phyloP scores from a whole-genome alignment of 2,888 invertebrate species.

The Teleiodes luculella region DNA sequence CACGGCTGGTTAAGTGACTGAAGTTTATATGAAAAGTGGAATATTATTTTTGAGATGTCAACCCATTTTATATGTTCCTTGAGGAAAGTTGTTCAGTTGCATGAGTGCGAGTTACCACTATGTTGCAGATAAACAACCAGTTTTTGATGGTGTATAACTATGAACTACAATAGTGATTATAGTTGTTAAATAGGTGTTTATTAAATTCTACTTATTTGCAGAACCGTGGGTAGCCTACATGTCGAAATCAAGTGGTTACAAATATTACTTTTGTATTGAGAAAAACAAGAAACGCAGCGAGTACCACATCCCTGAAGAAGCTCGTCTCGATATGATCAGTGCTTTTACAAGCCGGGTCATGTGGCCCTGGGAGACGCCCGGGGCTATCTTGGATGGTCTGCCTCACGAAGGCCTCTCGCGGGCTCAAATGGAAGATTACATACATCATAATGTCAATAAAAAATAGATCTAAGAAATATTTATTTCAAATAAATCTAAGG shows the following conservation, averaged over 20 bases:
- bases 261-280: constrained; percentile 48
- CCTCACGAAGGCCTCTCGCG: constrained; percentile 43
- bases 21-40: too few species aligned
- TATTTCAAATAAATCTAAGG: constrained; percentile 4
- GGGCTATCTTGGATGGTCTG: constrained; percentile 51
- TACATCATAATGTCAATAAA: constrained; percentile 34
- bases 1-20: too few species aligned
- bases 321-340: constrained; percentile 52
- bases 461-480: constrained; percentile 18
- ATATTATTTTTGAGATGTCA: too few species aligned
- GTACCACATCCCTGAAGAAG: constrained; percentile 51
- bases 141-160: too few species aligned
- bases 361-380: constrained; percentile 66
- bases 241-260: constrained; percentile 54
- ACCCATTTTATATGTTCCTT: too few species aligned
- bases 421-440: constrained; percentile 51
- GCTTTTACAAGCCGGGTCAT: constrained; percentile 47
- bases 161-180: too few species aligned
- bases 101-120: too few species aligned
- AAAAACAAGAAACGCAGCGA: constrained; percentile 53
- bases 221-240: constrained; percentile 68
- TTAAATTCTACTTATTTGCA: constrained; percentile 36
- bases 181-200: neutral
- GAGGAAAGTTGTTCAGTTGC: too few species aligned
- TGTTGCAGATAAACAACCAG: too few species aligned